Percentiles rank a stretch among this genome's conserved stretches.
phyloP scores from a whole-genome alignment of 1,140 invertebrate genomes.

The Aphelinus atriplicis region DNA sequence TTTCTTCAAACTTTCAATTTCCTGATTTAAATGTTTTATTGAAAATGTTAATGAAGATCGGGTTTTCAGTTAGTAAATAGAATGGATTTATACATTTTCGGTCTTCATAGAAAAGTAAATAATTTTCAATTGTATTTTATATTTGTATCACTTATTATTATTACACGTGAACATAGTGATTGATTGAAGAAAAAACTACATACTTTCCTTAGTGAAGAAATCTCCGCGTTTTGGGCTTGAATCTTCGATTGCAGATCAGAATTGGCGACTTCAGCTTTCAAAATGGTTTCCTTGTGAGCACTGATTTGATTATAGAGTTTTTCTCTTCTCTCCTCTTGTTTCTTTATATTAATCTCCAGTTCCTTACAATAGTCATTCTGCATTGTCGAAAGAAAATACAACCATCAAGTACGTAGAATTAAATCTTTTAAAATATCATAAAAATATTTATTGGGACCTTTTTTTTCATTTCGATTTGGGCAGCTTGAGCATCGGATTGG shows the following conservation, averaged over 20 bases:
- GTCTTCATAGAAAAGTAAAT: no score
- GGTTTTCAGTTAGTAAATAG: no score
- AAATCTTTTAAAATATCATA: slow-evolving; percentile 3
- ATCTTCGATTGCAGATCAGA: slow-evolving; percentile 52
- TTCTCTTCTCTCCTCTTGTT: slow-evolving; percentile 56
- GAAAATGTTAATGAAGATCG: no score
- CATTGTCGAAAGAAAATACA: slow-evolving; percentile 39
- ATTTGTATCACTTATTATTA: no score
- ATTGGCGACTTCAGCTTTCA: slow-evolving; percentile 58
- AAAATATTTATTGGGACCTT: slow-evolving; percentile 49
- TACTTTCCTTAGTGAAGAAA: slow-evolving; percentile 63
- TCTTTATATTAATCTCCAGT: slow-evolving; percentile 60
- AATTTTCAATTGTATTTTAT: no score
- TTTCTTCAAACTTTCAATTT: slow-evolving; percentile 63
- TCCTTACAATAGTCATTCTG: slow-evolving; percentile 57
- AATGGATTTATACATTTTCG: no score
- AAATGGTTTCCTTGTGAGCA: slow-evolving; percentile 55
- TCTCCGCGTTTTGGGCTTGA: slow-evolving; percentile 60
- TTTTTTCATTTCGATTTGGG: slow-evolving; percentile 60
- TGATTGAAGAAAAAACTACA: neutral
- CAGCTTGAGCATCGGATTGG: slow-evolving; percentile 56
- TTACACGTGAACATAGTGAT: no score
- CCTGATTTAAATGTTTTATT: slow-evolving; percentile 41
- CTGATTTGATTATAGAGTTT: slow-evolving; percentile 60
- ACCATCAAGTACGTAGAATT: neutral